These are phyloP conservation scores for Aleiodes leptofemur DNA, from an alignment of 2,888 invertebrate species.

Conservation along the genomic window DNA sequence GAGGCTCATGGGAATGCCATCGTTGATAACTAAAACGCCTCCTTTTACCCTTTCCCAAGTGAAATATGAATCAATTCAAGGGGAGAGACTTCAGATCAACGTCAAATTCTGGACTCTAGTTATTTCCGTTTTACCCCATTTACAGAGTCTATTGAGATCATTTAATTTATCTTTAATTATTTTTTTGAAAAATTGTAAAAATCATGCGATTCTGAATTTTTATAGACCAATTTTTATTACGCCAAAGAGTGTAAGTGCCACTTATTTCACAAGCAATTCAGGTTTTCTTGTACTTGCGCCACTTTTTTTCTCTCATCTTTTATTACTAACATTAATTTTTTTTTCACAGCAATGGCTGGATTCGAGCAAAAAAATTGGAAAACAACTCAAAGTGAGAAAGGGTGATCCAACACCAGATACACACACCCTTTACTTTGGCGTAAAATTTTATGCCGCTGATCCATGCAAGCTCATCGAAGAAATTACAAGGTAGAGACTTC, in stretches of 20 bases:
- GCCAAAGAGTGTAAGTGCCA: too few relatives aligned
- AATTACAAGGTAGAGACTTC: constrained; percentile 87
- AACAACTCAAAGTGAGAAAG: constrained; percentile 85
- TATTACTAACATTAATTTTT: not conserved
- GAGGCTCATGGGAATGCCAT: constrained; percentile 41
- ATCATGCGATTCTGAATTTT: too few relatives aligned
- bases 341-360: constrained; percentile 92
- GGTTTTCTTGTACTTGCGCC: too few relatives aligned
- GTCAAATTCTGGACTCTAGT: constrained; percentile 46
- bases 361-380: constrained; percentile 89
- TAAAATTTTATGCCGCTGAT: constrained; percentile 98
- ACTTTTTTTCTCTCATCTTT: too few relatives aligned
- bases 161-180: too few relatives aligned
- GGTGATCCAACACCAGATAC: constrained; percentile 79
- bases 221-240: too few relatives aligned
- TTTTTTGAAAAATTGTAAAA: not conserved
- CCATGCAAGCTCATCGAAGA: constrained; percentile 97
- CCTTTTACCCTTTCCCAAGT: constrained; percentile 39
- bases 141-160: not conserved
- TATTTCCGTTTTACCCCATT: constrained; percentile 43
- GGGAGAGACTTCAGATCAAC: constrained; percentile 43
- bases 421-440: constrained; percentile 95
- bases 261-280: too few relatives aligned
- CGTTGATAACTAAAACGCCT: constrained; percentile 46
- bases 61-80: constrained; percentile 40